Base-by-base conservation (phyloP, 2,888 invertebrate species). In the Cephonodes hylas region DNA sequence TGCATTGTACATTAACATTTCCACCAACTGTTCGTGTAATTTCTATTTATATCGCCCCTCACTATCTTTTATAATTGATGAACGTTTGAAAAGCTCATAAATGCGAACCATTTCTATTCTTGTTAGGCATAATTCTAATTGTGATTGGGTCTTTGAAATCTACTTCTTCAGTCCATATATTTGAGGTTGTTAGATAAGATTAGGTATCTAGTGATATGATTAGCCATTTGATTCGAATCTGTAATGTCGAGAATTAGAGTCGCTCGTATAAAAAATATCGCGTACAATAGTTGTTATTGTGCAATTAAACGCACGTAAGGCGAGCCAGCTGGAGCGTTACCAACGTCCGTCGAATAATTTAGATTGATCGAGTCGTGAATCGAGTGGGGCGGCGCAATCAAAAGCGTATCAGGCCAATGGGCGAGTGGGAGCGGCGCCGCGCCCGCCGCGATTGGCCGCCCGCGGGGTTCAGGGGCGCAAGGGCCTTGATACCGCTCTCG, bases 331-430 rank as follows among this genome's bases (percentile, higher is more conserved):
- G 83, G 79, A 83, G 79, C 76, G 76, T 70, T 83, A 84, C 80
- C 83, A 83, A 83, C 80, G 79, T 75, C 77, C 79, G 73, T 72
- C 81, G 81, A 80, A 81, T 88, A 89, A 91, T 91, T 86, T 85
- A 84, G 89, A 91, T 91, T 90, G 89, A 91, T 91, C 84, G 89
- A 84, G 85, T 75, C 84, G 79, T 81, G 88, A 83, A 91, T 91
- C 86, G 88, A 85, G 85, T 68, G 83, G 88, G 91, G 91, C 91
- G 91, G 88, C 67, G 91, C 91, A 89, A 91, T 91, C 91, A 91
- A 91, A 92, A 84, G 82, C 86, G 86, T 85, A 89, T 89, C 87
- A 85, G 81, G 76, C 91, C 91, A 91, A 91, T 91, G 79, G 76
- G 85, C 76, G 84, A 72, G 71, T 79, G 72, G 76, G 81, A 66